Evolutionary conservation across 2,797 vertebrate species (phyloP).

Genomic region (Bradypodion pumilum): DNA sequence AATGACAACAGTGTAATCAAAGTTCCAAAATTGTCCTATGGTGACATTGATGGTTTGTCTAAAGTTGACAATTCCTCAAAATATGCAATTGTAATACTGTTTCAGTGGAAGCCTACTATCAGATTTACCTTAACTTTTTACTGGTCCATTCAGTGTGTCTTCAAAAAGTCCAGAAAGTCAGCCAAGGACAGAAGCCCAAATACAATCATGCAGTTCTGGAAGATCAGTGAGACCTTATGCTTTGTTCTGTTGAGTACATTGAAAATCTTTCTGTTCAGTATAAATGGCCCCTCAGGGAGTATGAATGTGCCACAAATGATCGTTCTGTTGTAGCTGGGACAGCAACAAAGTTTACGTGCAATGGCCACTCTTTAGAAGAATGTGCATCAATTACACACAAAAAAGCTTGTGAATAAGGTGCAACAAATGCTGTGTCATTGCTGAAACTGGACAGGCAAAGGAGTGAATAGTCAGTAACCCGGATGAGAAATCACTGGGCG

Average conservation of each 20-base stretch:
- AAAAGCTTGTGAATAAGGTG: not conserved
- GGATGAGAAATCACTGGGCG: not conserved
- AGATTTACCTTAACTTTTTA: not conserved
- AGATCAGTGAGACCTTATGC: not conserved
- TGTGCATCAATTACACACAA: not conserved
- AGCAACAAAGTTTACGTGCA: not conserved
- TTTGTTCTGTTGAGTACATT: not conserved
- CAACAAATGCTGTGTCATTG: not conserved
- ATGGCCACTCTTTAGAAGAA: not conserved
- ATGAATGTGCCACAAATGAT: not conserved
- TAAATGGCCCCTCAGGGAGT: not conserved
- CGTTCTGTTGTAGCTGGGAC: not conserved
- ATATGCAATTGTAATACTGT: not conserved
- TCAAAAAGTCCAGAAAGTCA: not conserved
- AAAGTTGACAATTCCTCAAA: conserved; percentile 23
- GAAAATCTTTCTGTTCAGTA: not conserved
- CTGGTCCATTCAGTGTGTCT: not conserved
- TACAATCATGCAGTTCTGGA: not conserved
- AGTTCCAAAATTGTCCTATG: conserved; percentile 15
- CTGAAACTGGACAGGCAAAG: not conserved
- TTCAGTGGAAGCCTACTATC: not conserved
- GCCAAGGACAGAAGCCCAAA: not conserved
- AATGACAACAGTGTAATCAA: not conserved
- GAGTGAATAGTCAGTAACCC: not conserved
- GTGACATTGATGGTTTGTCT: not conserved